Conservation (phyloP, 2,888 invertebrate species). For the Nemoura dubitans region DNA sequence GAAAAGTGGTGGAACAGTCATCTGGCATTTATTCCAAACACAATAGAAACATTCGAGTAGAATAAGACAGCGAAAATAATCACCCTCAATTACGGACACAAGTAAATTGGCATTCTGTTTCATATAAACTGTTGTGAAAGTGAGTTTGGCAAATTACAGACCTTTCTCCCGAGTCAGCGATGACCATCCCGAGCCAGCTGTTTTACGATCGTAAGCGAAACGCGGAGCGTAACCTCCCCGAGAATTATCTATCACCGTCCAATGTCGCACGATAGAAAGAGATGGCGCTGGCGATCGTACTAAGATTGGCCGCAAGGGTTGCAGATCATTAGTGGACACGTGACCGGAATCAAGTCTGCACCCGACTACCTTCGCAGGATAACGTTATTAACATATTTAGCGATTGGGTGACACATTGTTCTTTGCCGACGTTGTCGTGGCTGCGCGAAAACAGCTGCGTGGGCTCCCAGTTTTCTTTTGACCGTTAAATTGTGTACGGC, state of each 20-base stretch:
- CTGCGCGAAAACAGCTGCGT: neutral
- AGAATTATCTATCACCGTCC: neutral
- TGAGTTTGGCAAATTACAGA: constrained; percentile 19
- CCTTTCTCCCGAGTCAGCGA: constrained; percentile 1
- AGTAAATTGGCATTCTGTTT: constrained; percentile 9
- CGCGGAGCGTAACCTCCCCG: neutral
- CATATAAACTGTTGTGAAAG: constrained; percentile 13
- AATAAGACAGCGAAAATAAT: neutral
- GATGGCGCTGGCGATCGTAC: neutral
- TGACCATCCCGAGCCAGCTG: neutral
- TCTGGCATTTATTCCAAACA: neutral
- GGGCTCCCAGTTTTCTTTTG: neutral
- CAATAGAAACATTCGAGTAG: neutral
- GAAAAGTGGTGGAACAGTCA: too few species aligned
- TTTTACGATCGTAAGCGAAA: constrained; percentile 30
- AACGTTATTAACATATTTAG: neutral
- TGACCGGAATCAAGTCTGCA: neutral
- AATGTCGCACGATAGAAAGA: neutral
- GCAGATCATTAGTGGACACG: constrained; percentile 30
- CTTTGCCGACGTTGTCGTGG: neutral
- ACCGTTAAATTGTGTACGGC: neutral
- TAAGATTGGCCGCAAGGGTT: constrained; percentile 32
- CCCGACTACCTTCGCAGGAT: neutral
- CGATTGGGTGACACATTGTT: neutral
- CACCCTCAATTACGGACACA: neutral